phyloP scores from a whole-genome alignment of 2,113 vertebrate genomes.

The Neoarius graeffei region DNA sequence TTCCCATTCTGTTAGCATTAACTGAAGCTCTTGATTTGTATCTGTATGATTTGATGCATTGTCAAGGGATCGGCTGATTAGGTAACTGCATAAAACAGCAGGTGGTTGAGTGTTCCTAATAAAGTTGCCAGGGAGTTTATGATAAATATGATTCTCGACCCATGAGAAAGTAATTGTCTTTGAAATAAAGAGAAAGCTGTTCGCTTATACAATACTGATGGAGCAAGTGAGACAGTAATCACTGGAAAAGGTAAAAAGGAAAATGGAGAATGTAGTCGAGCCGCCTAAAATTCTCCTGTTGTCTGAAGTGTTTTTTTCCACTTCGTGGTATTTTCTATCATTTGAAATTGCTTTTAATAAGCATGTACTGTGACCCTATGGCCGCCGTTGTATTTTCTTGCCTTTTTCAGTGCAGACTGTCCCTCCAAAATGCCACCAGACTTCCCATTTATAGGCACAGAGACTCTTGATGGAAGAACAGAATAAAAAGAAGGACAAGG shows the following conservation, averaged over 20 bases:
- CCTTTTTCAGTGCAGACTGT: conserved; percentile 53
- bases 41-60: too few species aligned
- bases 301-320: conserved; percentile 59
- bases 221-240: not conserved
- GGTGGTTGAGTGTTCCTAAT: too few species aligned
- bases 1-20: too few species aligned
- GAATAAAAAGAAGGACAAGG: conserved; percentile 45
- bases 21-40: too few species aligned
- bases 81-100: too few species aligned
- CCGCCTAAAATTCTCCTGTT: conserved; percentile 25
- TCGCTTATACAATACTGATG: not conserved
- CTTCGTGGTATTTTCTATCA: conserved; percentile 50
- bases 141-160: not conserved
- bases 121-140: too few species aligned
- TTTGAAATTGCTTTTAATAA: conserved; percentile 56
- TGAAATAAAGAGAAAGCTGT: not conserved
- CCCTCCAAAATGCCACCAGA: conserved; percentile 50
- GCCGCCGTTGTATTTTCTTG: conserved; percentile 30
- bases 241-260: not conserved
- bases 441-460: conserved; percentile 64
- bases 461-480: conserved; percentile 38
- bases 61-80: too few species aligned
- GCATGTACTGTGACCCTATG: conserved; percentile 17
- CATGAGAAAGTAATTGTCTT: not conserved
- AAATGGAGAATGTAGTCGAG: conserved; percentile 12